Conservation (phyloP, 2,797 vertebrate species). For the Chromis chromis region DNA sequence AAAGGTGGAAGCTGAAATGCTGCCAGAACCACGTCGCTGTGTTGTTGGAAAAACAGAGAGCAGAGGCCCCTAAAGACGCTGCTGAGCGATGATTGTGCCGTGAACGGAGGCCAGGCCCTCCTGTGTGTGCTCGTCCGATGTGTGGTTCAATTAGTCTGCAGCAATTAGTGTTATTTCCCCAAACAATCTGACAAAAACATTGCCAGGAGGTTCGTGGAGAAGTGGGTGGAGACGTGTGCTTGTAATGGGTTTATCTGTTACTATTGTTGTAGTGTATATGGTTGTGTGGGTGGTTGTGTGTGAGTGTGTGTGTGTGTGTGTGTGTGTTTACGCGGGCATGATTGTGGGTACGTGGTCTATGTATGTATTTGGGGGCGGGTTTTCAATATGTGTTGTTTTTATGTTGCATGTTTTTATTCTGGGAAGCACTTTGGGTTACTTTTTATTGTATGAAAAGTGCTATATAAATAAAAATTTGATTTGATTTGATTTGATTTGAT, state of each 20-base stretch:
- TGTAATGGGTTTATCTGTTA: neutral
- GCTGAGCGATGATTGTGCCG: slow-evolving; percentile 21
- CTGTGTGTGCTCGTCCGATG: slow-evolving; percentile 1
- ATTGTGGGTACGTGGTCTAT: no score
- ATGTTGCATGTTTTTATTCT: no score
- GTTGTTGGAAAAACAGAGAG: slow-evolving; percentile 37
- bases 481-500: no score
- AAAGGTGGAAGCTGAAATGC: neutral
- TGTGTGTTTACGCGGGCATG: no score
- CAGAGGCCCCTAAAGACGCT: slow-evolving; percentile 8
- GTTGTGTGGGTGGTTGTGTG: no score
- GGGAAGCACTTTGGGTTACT: no score
- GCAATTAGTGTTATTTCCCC: slow-evolving; percentile 40
- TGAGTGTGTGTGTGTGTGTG: no score
- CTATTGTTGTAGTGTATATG: no score
- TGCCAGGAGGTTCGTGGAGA: neutral
- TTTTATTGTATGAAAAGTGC: no score
- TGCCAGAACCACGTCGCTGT: neutral
- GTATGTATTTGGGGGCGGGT: no score
- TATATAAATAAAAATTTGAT: no score
- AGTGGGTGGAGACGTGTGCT: neutral
- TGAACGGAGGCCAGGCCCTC: slow-evolving; percentile 1
- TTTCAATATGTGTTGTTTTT: no score
- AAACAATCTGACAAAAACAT: neutral
- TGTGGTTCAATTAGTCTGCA: slow-evolving; percentile 12